Percentiles rank a stretch among this genome's conserved stretches.
Evolutionary conservation across 2,888 invertebrate species (phyloP).

Genomic region (Baronia brevicornis): DNA sequence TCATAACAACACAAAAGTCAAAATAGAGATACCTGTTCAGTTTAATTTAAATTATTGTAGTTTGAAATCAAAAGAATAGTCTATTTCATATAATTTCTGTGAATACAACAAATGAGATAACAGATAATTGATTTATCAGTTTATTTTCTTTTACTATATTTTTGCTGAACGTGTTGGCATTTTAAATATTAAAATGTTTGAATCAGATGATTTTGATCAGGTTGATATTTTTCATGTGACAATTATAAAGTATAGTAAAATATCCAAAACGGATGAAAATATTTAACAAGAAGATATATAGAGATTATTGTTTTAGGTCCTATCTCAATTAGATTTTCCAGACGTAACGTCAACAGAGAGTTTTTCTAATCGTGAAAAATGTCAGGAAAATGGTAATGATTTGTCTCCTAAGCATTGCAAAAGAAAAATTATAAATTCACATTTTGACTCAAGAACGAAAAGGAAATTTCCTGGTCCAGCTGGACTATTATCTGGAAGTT

Average conservation of each 20-base stretch:
- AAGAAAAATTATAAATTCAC: slow-evolving; percentile 55
- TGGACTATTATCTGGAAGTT: slow-evolving; percentile 48
- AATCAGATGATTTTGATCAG: slow-evolving; percentile 66
- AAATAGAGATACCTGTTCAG: too few relatives aligned
- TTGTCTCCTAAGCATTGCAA: slow-evolving; percentile 48
- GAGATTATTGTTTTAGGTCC: slow-evolving; percentile 35
- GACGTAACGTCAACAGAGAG: too few relatives aligned
- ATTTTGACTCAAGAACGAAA: slow-evolving; percentile 57
- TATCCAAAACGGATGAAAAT: neutral
- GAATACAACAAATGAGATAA: too few relatives aligned
- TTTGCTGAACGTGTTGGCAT: neutral
- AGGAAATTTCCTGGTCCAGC: slow-evolving; percentile 69
- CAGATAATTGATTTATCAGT: neutral
- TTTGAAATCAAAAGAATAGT: too few relatives aligned
- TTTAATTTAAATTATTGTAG: too few relatives aligned
- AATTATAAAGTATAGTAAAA: neutral
- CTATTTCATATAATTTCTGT: too few relatives aligned
- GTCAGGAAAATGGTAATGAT: slow-evolving; percentile 8
- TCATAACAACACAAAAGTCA: too few relatives aligned
- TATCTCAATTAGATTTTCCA: slow-evolving; percentile 60
- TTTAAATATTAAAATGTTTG: slow-evolving; percentile 43
- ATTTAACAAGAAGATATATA: neutral
- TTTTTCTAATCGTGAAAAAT: neutral
- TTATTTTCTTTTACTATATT: neutral
- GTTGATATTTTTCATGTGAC: slow-evolving; percentile 26